Evolutionary conservation across 2,888 invertebrate genomes (phyloP), one percentile per base, ranked within the genome.

Genomic region (Andricus quercusramuli): DNA sequence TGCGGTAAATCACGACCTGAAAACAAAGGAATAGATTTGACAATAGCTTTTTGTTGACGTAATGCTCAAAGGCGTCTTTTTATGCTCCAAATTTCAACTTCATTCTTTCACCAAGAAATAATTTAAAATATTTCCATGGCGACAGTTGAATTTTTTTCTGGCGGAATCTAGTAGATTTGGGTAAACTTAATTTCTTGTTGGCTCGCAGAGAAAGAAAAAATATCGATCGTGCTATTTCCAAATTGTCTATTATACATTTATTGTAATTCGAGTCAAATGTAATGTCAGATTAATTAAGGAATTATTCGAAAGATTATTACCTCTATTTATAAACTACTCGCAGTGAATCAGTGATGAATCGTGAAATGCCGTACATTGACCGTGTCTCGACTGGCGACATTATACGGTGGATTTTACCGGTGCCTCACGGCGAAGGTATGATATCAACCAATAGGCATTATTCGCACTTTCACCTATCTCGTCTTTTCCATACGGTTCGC

Each of bases 381-480:
- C 51, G 70, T 70, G 47, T 51, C 70, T 70, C 44, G 47, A 25
- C 29, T 68, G 25, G 44, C 25, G 68, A 44, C 44, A 68, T 68
- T 68, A 68, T 32, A 41, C 13, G 3, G 22, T 29, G 47, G n/a
- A 29, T 64, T 64, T 59, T 51, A 37, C 51, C 41, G 22, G 44
- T 81, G 79, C 81, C 80, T 79, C 81, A 74, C 62, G 74, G 81
- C 78, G 77, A 83, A 82, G 83, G 81, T 80, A 79, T 67, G 82
- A 78, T 76, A 82, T 80, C 80, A 82, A 78, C 82, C 80, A 80
- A 80, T 82, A 80, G 82, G 83, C 85, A 86, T 87, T 88, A 86
- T 88, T 85, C 85, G 82, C 86, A 85, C 88, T 87, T 86, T 88
- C 88, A 86, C 86, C 86, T 86, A 86, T 86, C 88, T 87, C 82